These are phyloP conservation scores for Bhutanitis thaidina DNA, from an alignment of 2,888 invertebrate genomes.

Conservation along the genomic window DNA sequence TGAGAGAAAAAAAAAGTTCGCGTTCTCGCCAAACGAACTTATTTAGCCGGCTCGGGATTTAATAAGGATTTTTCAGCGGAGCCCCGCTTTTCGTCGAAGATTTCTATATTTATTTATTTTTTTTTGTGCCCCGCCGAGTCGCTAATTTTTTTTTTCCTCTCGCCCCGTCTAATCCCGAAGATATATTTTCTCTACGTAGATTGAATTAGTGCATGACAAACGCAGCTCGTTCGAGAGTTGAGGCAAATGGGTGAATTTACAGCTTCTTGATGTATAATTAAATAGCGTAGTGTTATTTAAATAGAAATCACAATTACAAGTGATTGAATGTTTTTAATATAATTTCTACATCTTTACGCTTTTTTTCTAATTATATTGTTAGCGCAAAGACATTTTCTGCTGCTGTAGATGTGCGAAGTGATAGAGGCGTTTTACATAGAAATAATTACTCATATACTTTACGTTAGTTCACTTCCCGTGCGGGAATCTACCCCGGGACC, in stretches of 20 bases:
- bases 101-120: conserved; percentile 38
- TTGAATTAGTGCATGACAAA: conserved; percentile 69
- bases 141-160: conserved; percentile 37
- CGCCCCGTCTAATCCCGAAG: conserved; percentile 52
- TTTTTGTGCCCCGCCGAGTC: conserved; percentile 13
- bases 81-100: conserved; percentile 57
- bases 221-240: conserved; percentile 43
- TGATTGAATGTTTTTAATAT: neutral
- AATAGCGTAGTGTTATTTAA: neutral
- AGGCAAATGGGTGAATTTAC: conserved; percentile 17
- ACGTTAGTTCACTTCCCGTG: too few species aligned
- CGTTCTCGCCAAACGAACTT: conserved; percentile 73
- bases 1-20: conserved; percentile 32
- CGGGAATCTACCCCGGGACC: too few species aligned
- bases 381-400: too few species aligned
- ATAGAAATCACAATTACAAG: neutral
- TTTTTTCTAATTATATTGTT: too few species aligned
- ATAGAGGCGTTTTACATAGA: too few species aligned
- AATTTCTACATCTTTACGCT: too few species aligned
- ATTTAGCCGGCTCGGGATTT: conserved; percentile 73
- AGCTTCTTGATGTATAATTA: conserved; percentile 3
- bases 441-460: too few species aligned
- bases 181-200: conserved; percentile 58
- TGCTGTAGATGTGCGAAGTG: too few species aligned
- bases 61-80: conserved; percentile 77